Evolutionary conservation across 1,140 invertebrate species (phyloP), one percentile per base, ranked within the genome.

Genomic region (Pantala flavescens): DNA sequence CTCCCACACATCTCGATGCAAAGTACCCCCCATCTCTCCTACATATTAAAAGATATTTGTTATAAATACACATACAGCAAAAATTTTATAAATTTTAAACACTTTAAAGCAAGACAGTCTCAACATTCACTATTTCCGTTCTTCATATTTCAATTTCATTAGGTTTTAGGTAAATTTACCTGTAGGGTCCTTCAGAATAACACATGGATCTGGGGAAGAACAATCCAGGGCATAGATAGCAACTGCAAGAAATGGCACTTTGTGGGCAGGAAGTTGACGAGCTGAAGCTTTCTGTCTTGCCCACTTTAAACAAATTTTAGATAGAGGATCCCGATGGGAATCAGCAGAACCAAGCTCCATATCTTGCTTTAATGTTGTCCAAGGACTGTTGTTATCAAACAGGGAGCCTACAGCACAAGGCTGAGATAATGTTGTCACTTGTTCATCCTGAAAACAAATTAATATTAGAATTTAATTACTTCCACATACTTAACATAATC

Each of bases 1-100:
- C 16, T 79, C 76, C 78, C 78, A 79, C 7, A 78, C 78, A 23
- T 78, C 77, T 43, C 78, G 55, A 63, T 79, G 78, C 14, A 79
- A 43, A 23, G 78, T 77, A 11, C 78, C 78, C 23, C 73, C 73
- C 42, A 79, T 79, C 73, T 79, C 78, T 21, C 78, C 78, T 79
- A 49, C 21, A 78, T 19, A 5, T 36, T 2, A 36, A 36, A 36
- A 36, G 28, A 36, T 36, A 2, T 36, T 36, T 36, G 9, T 36
- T 36, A 36, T 9, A 36, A 36, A 36, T 5, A 36, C 28, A 36
- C 3, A 36, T 5, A 5, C 3, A 36, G 2, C 28, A 5, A 36
- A 36, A 36, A 36, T 36, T 36, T 36, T 9, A 36, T 2, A 36
- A 36, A 36, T 9, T 5, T 5, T 36, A 36, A 36, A 36, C 9